A percentile compares a stretch with the other conserved stretches of the same genome.
Conservation (phyloP, 2,888 invertebrate genomes). For the Calameuta filiformis region DNA sequence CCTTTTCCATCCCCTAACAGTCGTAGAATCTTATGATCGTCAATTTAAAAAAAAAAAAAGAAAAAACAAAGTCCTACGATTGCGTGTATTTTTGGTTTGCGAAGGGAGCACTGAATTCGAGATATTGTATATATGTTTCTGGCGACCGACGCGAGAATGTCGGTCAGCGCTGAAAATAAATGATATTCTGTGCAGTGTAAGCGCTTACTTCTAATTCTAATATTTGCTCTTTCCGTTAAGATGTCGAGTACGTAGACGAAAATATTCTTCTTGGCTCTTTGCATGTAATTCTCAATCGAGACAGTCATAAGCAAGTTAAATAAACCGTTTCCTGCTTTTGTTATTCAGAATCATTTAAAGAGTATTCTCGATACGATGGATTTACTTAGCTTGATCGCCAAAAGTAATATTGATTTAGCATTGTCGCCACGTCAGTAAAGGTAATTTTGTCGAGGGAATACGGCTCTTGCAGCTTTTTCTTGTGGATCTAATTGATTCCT, state of each 20-base stretch:
- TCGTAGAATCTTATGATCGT: not conserved
- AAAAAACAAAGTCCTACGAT: not conserved
- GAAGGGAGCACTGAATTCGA: not conserved
- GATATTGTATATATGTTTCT: not conserved
- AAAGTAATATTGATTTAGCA: not conserved
- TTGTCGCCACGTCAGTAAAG: constrained; percentile 61
- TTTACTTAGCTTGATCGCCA: constrained; percentile 13
- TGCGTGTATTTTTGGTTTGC: not conserved
- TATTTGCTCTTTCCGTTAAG: not conserved
- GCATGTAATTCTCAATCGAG: not conserved
- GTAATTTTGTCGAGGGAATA: constrained; percentile 75
- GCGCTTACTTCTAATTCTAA: not conserved
- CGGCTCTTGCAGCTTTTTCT: constrained; percentile 78
- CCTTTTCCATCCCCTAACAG: not conserved
- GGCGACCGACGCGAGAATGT: not conserved
- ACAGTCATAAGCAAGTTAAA: not conserved
- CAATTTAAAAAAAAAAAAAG: not conserved
- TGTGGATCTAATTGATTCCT: constrained; percentile 83
- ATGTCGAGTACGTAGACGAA: not conserved
- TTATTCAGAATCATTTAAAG: constrained; percentile 9
- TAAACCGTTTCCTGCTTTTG: not conserved
- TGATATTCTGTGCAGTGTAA: not conserved
- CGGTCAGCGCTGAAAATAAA: not conserved
- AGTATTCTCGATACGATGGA: constrained; percentile 27
- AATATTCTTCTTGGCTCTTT: not conserved